Conservation (phyloP, 2,888 invertebrate genomes). For the Drosophila lutescens region DNA sequence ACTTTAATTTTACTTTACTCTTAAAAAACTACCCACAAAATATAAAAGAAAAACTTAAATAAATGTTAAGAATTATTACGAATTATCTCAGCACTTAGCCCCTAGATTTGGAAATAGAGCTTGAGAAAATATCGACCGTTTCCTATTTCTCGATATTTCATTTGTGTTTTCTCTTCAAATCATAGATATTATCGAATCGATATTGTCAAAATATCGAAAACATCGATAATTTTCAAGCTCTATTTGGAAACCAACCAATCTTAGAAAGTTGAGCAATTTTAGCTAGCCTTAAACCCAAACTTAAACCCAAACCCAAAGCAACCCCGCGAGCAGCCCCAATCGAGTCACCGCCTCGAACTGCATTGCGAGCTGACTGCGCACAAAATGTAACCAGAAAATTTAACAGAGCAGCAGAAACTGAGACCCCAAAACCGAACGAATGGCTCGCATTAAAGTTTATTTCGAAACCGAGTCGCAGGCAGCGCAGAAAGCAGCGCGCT, state of each 20-base stretch:
- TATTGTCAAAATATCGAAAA: no score
- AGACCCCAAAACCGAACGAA: slow-evolving; percentile 61
- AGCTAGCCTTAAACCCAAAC: background rate
- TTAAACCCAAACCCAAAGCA: slow-evolving; percentile 5
- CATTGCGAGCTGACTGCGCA: slow-evolving; percentile 71
- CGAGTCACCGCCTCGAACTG: slow-evolving; percentile 36
- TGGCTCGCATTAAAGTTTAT: slow-evolving; percentile 77
- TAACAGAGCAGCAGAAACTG: slow-evolving; percentile 78
- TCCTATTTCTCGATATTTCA: no score
- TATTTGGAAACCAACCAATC: slow-evolving; percentile 11
- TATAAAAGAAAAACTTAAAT: background rate
- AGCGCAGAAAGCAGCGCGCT: slow-evolving; percentile 48
- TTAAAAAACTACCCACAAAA: background rate
- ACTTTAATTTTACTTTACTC: no score
- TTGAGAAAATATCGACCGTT: no score
- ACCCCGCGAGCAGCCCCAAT: slow-evolving; percentile 16
- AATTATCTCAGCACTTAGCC: background rate
- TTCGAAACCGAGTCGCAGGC: slow-evolving; percentile 73
- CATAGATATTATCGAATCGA: no score
- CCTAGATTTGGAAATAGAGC: slow-evolving; percentile 9
- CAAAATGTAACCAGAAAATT: slow-evolving; percentile 61
- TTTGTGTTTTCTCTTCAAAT: no score
- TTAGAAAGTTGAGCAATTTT: background rate
- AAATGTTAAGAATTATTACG: background rate
- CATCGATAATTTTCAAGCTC: no score